A percentile compares a stretch with the other conserved stretches of the same genome.
Conservation (phyloP, 2,888 invertebrate genomes). For the Chrysodeixis includens region DNA sequence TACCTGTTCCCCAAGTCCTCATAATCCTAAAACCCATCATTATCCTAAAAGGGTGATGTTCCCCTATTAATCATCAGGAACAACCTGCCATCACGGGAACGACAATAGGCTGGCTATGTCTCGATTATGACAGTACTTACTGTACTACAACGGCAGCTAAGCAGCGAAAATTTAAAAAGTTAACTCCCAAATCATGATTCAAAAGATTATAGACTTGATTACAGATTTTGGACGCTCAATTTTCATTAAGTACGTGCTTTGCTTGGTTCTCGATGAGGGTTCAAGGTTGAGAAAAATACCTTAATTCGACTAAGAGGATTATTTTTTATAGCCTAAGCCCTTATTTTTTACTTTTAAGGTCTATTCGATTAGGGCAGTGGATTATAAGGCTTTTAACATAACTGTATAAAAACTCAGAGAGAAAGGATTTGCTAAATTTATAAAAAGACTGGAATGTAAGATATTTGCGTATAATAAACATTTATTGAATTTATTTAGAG, state of each 20-base stretch:
- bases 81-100: slow-evolving; percentile 14
- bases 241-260: slow-evolving; percentile 48
- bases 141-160: slow-evolving; percentile 27
- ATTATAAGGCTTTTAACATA: slow-evolving; percentile 3
- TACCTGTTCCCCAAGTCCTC: neutral
- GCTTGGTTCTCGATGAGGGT: slow-evolving; percentile 22
- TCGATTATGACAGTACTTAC: slow-evolving; percentile 29
- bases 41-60: slow-evolving; percentile 5
- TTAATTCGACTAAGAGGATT: slow-evolving; percentile 16
- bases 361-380: slow-evolving; percentile 3
- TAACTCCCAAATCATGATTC: neutral
- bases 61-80: slow-evolving; percentile 11
- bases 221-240: slow-evolving; percentile 41
- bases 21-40: slow-evolving; percentile 11
- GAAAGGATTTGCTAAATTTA: neutral
- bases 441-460: neutral
- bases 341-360: slow-evolving; percentile 2
- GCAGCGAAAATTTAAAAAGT: slow-evolving; percentile 48
- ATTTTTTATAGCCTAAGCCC: slow-evolving; percentile 28
- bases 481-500: too few species aligned
- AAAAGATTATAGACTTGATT: slow-evolving; percentile 50
- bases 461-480: too few species aligned
- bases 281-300: slow-evolving; percentile 36
- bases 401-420: neutral
- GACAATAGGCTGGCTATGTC: slow-evolving; percentile 23